These are phyloP conservation scores for Cherax destructor DNA, from an alignment of 1,140 invertebrate genomes.

Conservation along the genomic window DNA sequence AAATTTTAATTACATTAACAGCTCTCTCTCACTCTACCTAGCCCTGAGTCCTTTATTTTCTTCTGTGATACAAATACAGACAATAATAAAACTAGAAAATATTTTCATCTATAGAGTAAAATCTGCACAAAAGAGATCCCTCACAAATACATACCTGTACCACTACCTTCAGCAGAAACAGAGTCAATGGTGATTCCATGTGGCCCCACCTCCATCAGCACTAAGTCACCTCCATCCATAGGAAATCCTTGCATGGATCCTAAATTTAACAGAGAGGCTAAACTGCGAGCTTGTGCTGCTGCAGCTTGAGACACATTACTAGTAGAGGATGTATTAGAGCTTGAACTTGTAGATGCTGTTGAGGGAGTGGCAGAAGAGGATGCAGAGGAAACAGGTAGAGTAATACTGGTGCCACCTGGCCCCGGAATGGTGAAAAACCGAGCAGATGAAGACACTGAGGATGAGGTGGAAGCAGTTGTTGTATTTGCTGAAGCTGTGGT, in stretches of 20 bases:
- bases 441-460: constrained; percentile 7
- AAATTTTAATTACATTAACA: too few species aligned
- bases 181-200: constrained; percentile 80
- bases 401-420: constrained; percentile 1
- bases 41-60: too few species aligned
- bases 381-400: neutral
- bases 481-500: neutral
- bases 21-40: too few species aligned
- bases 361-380: constrained; percentile 10
- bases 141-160: constrained; percentile 73
- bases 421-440: neutral
- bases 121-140: too few species aligned
- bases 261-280: constrained; percentile 39
- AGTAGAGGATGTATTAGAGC: constrained; percentile 18
- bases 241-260: constrained; percentile 59
- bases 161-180: constrained; percentile 75
- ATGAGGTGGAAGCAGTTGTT: constrained; percentile 20
- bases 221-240: constrained; percentile 78
- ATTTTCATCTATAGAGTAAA: too few species aligned
- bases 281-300: constrained; percentile 34
- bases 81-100: too few species aligned
- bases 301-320: constrained; percentile 9
- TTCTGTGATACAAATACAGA: too few species aligned
- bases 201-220: constrained; percentile 84
- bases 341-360: constrained; percentile 1